Percentiles rank a stretch among this genome's conserved stretches.
These are phyloP conservation scores for Maccullochella peelii DNA, from an alignment of 2,113 vertebrate genomes.

Conservation along the genomic window DNA sequence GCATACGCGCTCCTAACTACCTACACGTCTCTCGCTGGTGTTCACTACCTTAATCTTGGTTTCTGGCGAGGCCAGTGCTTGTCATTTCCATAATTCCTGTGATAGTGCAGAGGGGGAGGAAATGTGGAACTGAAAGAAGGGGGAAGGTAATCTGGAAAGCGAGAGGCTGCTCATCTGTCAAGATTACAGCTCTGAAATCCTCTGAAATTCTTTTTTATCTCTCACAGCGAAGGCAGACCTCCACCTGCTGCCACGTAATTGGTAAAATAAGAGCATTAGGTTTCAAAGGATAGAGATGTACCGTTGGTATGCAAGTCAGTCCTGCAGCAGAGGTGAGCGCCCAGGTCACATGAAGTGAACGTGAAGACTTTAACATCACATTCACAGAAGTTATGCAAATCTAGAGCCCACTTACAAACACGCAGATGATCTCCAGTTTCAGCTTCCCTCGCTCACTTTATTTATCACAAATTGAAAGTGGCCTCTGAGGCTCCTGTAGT, in stretches of 20 bases:
- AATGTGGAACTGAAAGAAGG: conserved; percentile 22
- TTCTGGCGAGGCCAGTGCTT: neutral
- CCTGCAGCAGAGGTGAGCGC: neutral
- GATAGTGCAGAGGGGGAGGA: conserved; percentile 27
- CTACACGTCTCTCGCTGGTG: neutral
- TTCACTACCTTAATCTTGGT: conserved; percentile 44
- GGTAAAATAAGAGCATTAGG: conserved; percentile 23
- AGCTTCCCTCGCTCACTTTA: neutral
- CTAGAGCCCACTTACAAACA: neutral
- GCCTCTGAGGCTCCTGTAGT: neutral
- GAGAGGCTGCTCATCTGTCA: conserved; percentile 53
- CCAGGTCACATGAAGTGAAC: neutral
- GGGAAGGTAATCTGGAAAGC: conserved; percentile 39
- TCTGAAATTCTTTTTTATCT: conserved; percentile 39
- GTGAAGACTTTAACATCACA: neutral
- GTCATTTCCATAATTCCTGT: conserved; percentile 61
- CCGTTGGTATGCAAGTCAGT: neutral
- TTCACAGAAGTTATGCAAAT: neutral
- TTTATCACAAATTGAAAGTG: neutral
- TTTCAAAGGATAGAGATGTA: conserved; percentile 2
- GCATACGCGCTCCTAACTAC: neutral
- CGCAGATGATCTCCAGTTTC: neutral
- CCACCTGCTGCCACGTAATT: conserved; percentile 17
- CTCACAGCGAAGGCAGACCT: conserved; percentile 2
- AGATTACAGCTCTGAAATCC: conserved; percentile 50